Conservation (phyloP, 2,888 invertebrate genomes). For the Empis stercorea region DNA sequence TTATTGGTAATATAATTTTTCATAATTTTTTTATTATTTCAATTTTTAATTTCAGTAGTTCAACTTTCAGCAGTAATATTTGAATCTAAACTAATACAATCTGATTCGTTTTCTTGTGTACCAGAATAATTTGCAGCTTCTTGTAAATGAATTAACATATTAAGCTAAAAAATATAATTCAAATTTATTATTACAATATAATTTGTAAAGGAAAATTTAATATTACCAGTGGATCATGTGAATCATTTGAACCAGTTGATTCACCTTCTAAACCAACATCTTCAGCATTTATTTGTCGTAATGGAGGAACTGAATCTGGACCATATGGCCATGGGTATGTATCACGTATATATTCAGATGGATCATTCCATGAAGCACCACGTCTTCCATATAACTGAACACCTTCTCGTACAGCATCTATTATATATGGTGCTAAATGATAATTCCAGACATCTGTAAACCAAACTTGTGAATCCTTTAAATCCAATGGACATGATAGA, state of each 20-base stretch:
- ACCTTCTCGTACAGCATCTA: constrained; percentile 90
- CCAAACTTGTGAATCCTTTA: constrained; percentile 75
- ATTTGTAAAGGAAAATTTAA: neutral
- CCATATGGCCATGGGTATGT: constrained; percentile 82
- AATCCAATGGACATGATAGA: constrained; percentile 56
- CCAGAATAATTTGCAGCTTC: constrained; percentile 90
- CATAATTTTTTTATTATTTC: too few species aligned
- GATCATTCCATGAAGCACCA: constrained; percentile 83
- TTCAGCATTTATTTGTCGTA: constrained; percentile 73
- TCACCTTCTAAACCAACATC: constrained; percentile 81
- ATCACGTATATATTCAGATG: constrained; percentile 78
- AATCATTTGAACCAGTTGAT: constrained; percentile 40
- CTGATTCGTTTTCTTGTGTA: constrained; percentile 81
- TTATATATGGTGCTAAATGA: constrained; percentile 87
- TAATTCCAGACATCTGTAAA: constrained; percentile 99
- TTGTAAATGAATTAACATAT: constrained; percentile 91
- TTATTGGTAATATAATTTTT: too few species aligned
- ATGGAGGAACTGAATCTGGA: constrained; percentile 36
- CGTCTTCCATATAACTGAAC: constrained; percentile 77
- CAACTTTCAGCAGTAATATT: constrained; percentile 58
- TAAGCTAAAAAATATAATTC: constrained; percentile 51
- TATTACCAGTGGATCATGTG: constrained; percentile 75
- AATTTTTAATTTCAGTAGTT: too few species aligned
- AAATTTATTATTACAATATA: neutral
- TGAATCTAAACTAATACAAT: constrained; percentile 73